Evolutionary conservation across 2,797 vertebrate species (phyloP), one percentile per base, ranked within the genome.

Genomic region (Alfaro cultratus): DNA sequence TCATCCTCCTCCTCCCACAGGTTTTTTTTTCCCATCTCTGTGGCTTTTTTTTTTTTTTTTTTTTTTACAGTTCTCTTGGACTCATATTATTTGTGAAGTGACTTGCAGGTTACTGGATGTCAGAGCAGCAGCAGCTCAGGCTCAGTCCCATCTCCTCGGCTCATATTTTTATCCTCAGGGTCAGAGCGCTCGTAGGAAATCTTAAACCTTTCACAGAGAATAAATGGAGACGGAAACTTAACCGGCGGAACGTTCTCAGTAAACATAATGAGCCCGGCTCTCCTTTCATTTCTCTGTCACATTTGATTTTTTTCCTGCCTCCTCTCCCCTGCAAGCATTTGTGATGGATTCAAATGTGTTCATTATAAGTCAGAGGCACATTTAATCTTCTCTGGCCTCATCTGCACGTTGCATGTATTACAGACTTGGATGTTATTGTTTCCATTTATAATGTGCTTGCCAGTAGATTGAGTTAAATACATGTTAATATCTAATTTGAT

Each of bases 171-270:
- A 29, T 47, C 53, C 64, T 76, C 74, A 3, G 36, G 45, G 47
- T 60, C 75, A 39, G 74, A 36, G 46, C 55, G 72, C 39, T 74
- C 62, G 71, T 9, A 74, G 16, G 78, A n/a, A 68, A 60, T 71
- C 47, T 29, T 43, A 46, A 80, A 82, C 86, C 81, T 83, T 73
- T 81, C 78, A 49, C 71, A 70, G 86, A 80, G 73, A 67, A 77
- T 84, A 87, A 88, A 89, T 85, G 82, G 83, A 91, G 90, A 92
- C 79, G 55, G 81, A 87, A 87, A 80, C 78, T 80, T 85, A 88
- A 91, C 57, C 86, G 77, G 77, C 84, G 85, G 83, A 92, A 85
- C 86, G 51, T 87, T 85, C 85, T 78, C 80, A 80, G 83, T 84
- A 51, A 89, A 80, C 6, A 12, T 83, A 81, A 80, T 82, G 80